Evolutionary conservation across 2,113 vertebrate species (phyloP), one percentile per base, ranked within the genome.

Genomic region (Dromas ardeola): DNA sequence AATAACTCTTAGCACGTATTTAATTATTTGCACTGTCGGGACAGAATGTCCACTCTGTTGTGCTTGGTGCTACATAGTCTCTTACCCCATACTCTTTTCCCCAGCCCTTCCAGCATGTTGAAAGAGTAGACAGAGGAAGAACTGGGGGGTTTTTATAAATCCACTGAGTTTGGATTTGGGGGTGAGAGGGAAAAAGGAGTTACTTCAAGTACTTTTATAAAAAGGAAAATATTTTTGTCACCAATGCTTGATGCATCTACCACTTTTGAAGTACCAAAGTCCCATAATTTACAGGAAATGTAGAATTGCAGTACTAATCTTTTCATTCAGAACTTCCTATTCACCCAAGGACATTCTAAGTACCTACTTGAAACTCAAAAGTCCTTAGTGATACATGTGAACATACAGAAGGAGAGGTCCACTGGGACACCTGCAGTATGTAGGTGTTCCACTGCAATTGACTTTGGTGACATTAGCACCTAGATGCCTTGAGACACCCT

Each of bases 401-500:
- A 42, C 11, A 23, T 21, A 8, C 3, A 62, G 77, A 56, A 61
- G 62, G 58, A 92, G 56, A 61, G n/a, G n/a, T 34, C 27, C 9
- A 3, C 42, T n/a, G 40, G 25, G 59, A 45, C 12, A 32, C 34
- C 34, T 2, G 1, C 2, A 1, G 34, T 26, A 5, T 5, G 16
- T 3, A 9, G 66, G 11, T 69, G 40, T 50, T 81, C 29, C 30
- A 21, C 26, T 92, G 52, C 59, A 55, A 38, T 17, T 78, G 38
- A 11, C 40, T 63, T 69, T 56, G 27, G 34, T 72, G 62, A 9
- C 32, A n/a, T 49, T 47, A 69, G 43, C 55, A 63, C 23, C 21
- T 42, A 10, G 43, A 43, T 47, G 40, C 40, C 34, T 85, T 55
- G n/a, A 81, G 56, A 47, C 45, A 73, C 27, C 18, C 13, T 52